Conservation (phyloP, 2,113 vertebrate species). For the Nematolebias whitei region DNA sequence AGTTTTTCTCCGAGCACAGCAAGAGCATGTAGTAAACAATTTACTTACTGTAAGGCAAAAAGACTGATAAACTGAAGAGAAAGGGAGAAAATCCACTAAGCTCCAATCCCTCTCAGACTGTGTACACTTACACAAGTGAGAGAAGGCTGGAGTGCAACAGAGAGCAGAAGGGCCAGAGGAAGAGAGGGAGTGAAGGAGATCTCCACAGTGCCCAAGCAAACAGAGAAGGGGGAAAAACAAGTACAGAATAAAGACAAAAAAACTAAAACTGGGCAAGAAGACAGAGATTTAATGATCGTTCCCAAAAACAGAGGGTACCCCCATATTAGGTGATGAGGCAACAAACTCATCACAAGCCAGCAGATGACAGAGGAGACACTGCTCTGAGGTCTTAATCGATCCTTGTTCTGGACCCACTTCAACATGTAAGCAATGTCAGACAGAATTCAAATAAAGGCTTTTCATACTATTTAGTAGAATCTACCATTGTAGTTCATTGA, state of each 20-base stretch:
- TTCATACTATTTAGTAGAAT: too few species aligned
- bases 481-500: too few species aligned
- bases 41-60: slow-evolving; percentile 65
- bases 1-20: neutral
- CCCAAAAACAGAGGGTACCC: slow-evolving; percentile 55
- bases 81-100: slow-evolving; percentile 36
- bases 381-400: slow-evolving; percentile 53
- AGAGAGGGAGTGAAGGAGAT: slow-evolving; percentile 45
- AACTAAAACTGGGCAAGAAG: neutral
- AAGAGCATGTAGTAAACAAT: slow-evolving; percentile 34
- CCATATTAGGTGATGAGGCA: slow-evolving; percentile 80
- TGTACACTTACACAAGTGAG: slow-evolving; percentile 48
- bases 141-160: slow-evolving; percentile 29
- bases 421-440: slow-evolving; percentile 41
- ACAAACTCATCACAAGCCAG: slow-evolving; percentile 29
- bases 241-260: slow-evolving; percentile 27
- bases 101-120: slow-evolving; percentile 59
- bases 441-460: slow-evolving; percentile 34
- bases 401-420: slow-evolving; percentile 30
- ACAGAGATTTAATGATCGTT: slow-evolving; percentile 27
- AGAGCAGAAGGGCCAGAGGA: slow-evolving; percentile 26
- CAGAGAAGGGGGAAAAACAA: slow-evolving; percentile 27
- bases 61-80: slow-evolving; percentile 41
- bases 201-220: slow-evolving; percentile 23
- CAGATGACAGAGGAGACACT: slow-evolving; percentile 32